Evolutionary conservation across 2,888 invertebrate species (phyloP).

Genomic region (Morpho achilles): DNA sequence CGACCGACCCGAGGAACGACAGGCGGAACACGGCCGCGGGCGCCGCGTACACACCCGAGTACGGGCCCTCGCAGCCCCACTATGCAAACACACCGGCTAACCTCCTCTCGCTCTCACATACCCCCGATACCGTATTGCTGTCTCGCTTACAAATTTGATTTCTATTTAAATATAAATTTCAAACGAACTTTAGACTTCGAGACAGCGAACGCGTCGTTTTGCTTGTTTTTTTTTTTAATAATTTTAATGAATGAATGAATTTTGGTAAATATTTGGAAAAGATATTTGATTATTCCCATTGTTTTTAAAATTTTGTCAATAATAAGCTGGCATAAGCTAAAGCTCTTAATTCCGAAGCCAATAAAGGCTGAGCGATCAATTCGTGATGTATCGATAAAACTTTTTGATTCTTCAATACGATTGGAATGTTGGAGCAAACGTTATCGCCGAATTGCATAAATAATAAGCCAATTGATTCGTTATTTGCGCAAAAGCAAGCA

Average conservation of each 20-base stretch:
- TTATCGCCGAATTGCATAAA: conserved; percentile 7
- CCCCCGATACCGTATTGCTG: conserved; percentile 18
- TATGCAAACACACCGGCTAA: conserved; percentile 60
- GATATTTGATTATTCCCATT: neutral
- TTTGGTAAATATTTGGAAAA: neutral
- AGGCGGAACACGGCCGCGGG: conserved; percentile 89
- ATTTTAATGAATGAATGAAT: neutral
- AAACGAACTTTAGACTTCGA: neutral
- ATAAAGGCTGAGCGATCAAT: too few relatives aligned
- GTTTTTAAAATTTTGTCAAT: conserved; percentile 15
- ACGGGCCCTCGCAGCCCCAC: conserved; percentile 71
- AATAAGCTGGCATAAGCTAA: conserved; percentile 21
- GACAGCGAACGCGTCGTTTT: conserved; percentile 31
- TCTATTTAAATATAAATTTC: conserved; percentile 6
- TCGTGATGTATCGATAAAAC: neutral
- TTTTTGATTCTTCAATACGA: neutral
- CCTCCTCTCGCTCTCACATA: conserved; percentile 53
- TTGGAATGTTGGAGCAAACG: neutral
- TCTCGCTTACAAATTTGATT: conserved; percentile 20
- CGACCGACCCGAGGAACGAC: conserved; percentile 90
- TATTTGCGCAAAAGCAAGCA: conserved; percentile 69
- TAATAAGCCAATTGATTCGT: conserved; percentile 31
- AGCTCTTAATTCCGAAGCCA: neutral
- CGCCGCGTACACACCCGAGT: conserved; percentile 76
- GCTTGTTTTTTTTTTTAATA: conserved; percentile 23